These are phyloP conservation scores for Pristionchus pacificus DNA, from an alignment of 1,140 invertebrate species.

Conservation along the genomic window DNA sequence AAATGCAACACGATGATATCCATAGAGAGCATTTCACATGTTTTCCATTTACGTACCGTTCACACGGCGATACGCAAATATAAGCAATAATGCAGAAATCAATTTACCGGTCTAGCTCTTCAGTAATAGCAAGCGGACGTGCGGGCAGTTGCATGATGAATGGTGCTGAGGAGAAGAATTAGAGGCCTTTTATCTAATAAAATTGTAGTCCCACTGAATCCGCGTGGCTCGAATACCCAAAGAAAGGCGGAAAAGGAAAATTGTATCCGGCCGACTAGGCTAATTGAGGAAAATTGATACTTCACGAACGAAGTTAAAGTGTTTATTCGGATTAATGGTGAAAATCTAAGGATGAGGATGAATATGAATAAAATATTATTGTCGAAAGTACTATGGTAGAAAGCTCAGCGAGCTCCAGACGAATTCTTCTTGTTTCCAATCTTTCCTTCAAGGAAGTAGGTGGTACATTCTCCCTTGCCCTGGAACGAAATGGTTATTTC, in stretches of 20 bases:
- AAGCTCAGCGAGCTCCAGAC: neutral
- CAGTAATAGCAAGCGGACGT: constrained; percentile 3
- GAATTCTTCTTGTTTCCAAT: constrained; percentile 28
- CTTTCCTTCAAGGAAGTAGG: constrained; percentile 52
- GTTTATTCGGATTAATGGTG: neutral
- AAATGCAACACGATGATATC: neutral
- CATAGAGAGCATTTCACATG: too few species aligned
- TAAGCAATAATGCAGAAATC: neutral
- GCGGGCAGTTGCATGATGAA: constrained; percentile 1
- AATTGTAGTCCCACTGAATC: too few species aligned
- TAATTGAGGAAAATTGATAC: neutral
- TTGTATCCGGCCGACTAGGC: constrained; percentile 4
- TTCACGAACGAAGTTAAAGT: too few species aligned
- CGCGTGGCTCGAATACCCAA: too few species aligned
- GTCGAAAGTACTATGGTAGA: neutral
- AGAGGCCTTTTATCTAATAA: too few species aligned
- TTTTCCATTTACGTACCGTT: neutral
- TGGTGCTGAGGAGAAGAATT: too few species aligned
- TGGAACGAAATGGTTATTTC: constrained; percentile 27
- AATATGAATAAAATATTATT: too few species aligned
- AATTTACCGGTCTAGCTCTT: neutral
- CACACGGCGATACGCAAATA: neutral
- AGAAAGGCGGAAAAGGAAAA: too few species aligned
- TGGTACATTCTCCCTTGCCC: constrained; percentile 52
- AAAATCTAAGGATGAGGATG: constrained; percentile 1